Conservation (phyloP, 30 jellyfish, hydroid and myxozoan genomes). For the Aurelia sp. region DNA sequence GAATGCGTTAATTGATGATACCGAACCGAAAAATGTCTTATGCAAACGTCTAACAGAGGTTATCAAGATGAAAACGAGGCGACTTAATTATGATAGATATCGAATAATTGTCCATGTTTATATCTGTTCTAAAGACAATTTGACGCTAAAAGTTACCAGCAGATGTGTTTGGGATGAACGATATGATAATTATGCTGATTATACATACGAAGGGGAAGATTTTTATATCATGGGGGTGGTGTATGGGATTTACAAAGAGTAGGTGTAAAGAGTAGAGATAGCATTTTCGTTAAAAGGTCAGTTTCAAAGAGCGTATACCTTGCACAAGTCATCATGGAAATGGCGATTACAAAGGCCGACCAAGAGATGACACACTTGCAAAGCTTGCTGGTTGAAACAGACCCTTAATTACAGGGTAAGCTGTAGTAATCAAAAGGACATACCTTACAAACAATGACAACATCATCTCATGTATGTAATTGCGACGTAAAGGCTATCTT, state of each 20-base stretch:
- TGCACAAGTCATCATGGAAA: too few species aligned
- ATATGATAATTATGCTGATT: constrained; percentile 57
- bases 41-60: constrained; percentile 66
- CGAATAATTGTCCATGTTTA: constrained; percentile 45
- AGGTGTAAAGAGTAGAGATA: too few species aligned
- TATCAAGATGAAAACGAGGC: constrained; percentile 53
- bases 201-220: constrained; percentile 38
- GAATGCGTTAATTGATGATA: constrained; percentile 1
- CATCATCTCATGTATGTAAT: too few species aligned
- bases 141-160: constrained; percentile 42
- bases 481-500: too few species aligned
- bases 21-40: constrained; percentile 16
- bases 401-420: too few species aligned
- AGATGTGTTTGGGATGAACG: constrained; percentile 70
- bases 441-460: too few species aligned
- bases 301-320: too few species aligned
- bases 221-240: constrained; percentile 45
- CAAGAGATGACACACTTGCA: too few species aligned
- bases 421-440: too few species aligned
- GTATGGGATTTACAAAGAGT: constrained; percentile 64
- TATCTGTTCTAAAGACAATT: constrained; percentile 38
- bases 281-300: background rate
- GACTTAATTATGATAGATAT: constrained; percentile 57
- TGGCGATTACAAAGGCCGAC: too few species aligned
- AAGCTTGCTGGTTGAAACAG: too few species aligned